A percentile compares a stretch with the other conserved stretches of the same genome.
Evolutionary conservation across 1,140 invertebrate genomes (phyloP).

Genomic region (Calephelis nemesis): DNA sequence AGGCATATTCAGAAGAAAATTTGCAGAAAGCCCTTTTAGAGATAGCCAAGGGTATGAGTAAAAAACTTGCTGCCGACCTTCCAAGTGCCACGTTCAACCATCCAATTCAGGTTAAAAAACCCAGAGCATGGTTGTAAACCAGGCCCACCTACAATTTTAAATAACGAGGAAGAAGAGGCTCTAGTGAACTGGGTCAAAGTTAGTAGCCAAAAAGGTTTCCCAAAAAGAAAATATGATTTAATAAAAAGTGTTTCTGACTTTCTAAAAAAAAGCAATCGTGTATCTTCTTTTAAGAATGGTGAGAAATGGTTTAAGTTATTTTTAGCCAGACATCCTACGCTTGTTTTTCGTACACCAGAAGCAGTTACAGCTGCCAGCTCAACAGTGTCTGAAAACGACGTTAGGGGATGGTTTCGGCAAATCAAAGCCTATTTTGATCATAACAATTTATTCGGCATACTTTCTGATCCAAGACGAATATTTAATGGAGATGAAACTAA

Average conservation of each 20-base stretch:
- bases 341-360: constrained; percentile 31
- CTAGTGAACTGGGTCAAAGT: constrained; percentile 29
- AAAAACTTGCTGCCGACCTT: constrained; percentile 33
- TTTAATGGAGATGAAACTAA: constrained; percentile 63
- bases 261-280: constrained; percentile 24
- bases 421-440: constrained; percentile 44
- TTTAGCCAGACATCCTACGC: constrained; percentile 43
- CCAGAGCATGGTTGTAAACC: constrained; percentile 4
- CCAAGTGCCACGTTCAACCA: constrained; percentile 27
- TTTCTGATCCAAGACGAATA: constrained; percentile 32
- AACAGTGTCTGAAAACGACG: constrained; percentile 43
- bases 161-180: constrained; percentile 29
- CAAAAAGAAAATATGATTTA: constrained; percentile 35
- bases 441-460: constrained; percentile 24
- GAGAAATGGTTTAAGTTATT: constrained; percentile 55
- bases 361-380: constrained; percentile 39
- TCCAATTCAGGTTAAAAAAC: constrained; percentile 31
- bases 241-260: constrained; percentile 28
- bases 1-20: too few relatives aligned
- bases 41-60: constrained; percentile 28
- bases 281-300: constrained; percentile 44
- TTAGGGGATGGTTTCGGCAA: constrained; percentile 52
- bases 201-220: constrained; percentile 33
- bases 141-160: constrained; percentile 19
- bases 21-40: background rate